Base-by-base conservation (phyloP, 1,140 invertebrate species). In the Neotoxoptera formosana region DNA sequence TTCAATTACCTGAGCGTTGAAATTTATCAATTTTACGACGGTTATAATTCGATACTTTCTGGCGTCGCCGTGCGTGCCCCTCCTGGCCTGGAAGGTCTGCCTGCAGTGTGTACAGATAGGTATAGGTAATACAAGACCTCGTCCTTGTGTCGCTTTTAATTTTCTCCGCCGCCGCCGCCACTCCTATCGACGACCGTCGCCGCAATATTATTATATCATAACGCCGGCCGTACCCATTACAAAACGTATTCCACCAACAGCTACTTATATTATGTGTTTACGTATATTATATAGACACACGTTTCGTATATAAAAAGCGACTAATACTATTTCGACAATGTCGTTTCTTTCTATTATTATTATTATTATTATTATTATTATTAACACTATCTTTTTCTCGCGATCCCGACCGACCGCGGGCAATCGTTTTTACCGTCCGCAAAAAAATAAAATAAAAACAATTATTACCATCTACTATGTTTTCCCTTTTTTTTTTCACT, bases 81-180 rank as follows among this genome's bases (percentile, higher is more conserved):
- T 76, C 60, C 60, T 76, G 14, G n/a, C 60, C 60, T 76, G 60
- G n/a, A 76, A 76, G 60, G 60, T 76, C n/a, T 76, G 60, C 30
- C 60, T 7, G 60, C 60, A 76, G 14, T 76, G 60, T 76, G 30
- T n/a, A 76, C 14, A 41, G 4, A n/a, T n/a, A 25, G 56, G 23
- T 67, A n/a, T n/a, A 36, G 83, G 36, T 41, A 84, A 84, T 45
- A 41, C 83, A 84, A 84, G 41, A 36, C 83, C 4, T 36, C 23
- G 83, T 84, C 83, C 83, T 84, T 84, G 83, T 84, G 83, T 84
- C 83, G 21, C 9, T 84, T 84, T 84, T 25, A 84, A 41, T 84
- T 84, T 84, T 84, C 41, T 84, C 41, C 21, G 81, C 21, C 36
- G 23, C 36, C 7, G 2, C 34, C 34, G 41, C 83, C 83, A 84